Percentiles rank a stretch among this genome's conserved stretches.
Evolutionary conservation across 2,113 vertebrate genomes (phyloP).

Genomic region (Oncorhynchus clarkii): DNA sequence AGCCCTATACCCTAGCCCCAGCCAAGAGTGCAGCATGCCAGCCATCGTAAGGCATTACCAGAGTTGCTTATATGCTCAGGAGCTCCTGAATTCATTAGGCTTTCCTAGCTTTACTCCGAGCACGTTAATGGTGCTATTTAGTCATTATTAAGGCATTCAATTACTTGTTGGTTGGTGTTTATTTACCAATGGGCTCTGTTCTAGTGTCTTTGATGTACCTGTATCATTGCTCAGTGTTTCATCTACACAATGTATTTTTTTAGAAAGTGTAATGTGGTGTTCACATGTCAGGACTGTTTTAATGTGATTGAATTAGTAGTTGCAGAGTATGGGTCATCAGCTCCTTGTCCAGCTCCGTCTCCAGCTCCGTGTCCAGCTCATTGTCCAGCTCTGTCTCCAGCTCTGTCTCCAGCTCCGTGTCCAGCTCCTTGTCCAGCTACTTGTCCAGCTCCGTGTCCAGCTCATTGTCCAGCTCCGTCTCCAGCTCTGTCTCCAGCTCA

Average conservation of each 20-base stretch:
- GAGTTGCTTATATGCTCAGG: background rate
- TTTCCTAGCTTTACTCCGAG: background rate
- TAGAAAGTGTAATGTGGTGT: background rate
- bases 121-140: background rate
- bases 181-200: background rate
- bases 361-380: too few species aligned
- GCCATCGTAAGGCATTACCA: background rate
- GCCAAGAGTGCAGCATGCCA: background rate
- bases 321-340: background rate
- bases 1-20: slow-evolving; percentile 27
- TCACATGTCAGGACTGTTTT: background rate
- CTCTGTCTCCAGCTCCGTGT: too few species aligned
- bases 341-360: background rate
- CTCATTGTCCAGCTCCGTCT: too few species aligned
- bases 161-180: background rate
- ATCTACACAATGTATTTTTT: background rate
- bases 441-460: background rate
- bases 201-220: background rate
- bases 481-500: background rate
- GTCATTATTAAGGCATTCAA: background rate
- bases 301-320: background rate
- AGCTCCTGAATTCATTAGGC: background rate
- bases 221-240: background rate
- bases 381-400: too few species aligned
- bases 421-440: too few species aligned